These are phyloP conservation scores for Leptinotarsa lineolata DNA, from an alignment of 1,140 invertebrate genomes.

Conservation along the genomic window DNA sequence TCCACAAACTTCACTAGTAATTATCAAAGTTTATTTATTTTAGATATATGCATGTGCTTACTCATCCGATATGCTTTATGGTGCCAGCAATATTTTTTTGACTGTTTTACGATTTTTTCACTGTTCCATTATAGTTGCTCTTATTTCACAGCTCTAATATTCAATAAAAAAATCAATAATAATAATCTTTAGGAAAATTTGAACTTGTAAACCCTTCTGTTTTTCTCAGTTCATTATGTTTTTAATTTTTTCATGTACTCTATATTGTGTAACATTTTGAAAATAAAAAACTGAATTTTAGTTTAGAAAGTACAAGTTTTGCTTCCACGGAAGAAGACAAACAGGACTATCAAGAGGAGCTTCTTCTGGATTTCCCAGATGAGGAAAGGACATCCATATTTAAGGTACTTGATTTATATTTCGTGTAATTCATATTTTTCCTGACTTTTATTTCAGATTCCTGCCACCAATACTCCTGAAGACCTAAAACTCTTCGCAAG, in stretches of 20 bases:
- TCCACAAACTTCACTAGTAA: no score
- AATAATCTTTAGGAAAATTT: background rate
- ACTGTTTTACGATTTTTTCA: no score
- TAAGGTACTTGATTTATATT: conserved; percentile 45
- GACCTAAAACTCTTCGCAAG: conserved; percentile 79
- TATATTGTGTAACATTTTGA: background rate
- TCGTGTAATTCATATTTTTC: background rate
- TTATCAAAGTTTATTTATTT: no score
- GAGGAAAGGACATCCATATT: conserved; percentile 69
- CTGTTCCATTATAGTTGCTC: no score
- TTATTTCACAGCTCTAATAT: no score
- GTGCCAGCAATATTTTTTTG: no score
- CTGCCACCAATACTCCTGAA: conserved; percentile 72
- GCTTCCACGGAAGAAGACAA: conserved; percentile 62
- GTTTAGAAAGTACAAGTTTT: conserved; percentile 56
- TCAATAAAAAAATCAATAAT: no score
- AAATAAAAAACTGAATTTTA: conserved; percentile 30
- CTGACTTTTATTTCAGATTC: conserved; percentile 55
- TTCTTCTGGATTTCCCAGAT: conserved; percentile 66
- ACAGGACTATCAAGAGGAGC: conserved; percentile 59
- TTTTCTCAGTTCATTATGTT: background rate
- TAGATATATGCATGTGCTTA: no score
- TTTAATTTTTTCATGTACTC: background rate
- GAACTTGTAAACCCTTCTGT: background rate
- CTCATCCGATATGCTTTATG: no score